Percentiles rank a stretch among this genome's conserved stretches.
phyloP scores from a whole-genome alignment of 2,113 vertebrate genomes.

The Nothobranchius kuhntae region DNA sequence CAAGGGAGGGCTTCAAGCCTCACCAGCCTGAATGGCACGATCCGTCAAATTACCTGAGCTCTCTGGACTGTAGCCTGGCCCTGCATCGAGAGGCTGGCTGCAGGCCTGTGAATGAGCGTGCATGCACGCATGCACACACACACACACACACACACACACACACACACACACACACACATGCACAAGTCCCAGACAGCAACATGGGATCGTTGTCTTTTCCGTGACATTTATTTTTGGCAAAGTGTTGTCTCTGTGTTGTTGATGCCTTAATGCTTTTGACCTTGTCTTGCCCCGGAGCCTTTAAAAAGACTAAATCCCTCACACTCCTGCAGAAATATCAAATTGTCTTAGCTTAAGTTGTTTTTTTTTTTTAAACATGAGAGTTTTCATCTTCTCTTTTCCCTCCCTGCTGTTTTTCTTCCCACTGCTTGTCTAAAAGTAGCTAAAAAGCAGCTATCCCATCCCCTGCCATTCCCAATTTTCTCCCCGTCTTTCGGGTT shows the following conservation, averaged over 20 bases:
- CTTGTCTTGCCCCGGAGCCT: conserved; percentile 24
- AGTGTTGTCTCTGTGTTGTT: conserved; percentile 31
- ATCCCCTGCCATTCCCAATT: conserved; percentile 26
- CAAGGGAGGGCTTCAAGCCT: conserved; percentile 60
- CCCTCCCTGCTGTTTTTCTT: too few species aligned
- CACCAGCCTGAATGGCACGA: conserved; percentile 60
- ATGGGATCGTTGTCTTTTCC: conserved; percentile 45
- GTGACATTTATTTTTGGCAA: conserved; percentile 62
- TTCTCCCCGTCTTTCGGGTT: conserved; percentile 23
- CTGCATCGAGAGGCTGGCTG: conserved; percentile 43
- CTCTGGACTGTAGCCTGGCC: conserved; percentile 66
- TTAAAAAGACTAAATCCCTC: conserved; percentile 8
- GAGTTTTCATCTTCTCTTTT: conserved; percentile 1
- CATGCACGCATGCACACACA: conserved; percentile 14
- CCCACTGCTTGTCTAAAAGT: conserved; percentile 17
- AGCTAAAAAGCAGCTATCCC: conserved; percentile 37
- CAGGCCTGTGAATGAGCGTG: conserved; percentile 27
- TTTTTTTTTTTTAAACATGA: not conserved
- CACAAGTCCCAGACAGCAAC: conserved; percentile 23
- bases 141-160: not conserved
- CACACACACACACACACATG: conserved; percentile 29
- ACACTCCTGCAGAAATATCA: not conserved
- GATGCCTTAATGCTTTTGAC: conserved; percentile 41
- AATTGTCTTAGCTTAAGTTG: not conserved
- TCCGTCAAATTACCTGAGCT: conserved; percentile 75